A percentile compares a stretch with the other conserved stretches of the same genome.
phyloP scores from a whole-genome alignment of 2,113 vertebrate species.

The Macaca fascicularis region T2T-MFA8v1.1 NC_088380.1:108141001-108141500 shows the following conservation, averaged over 20 bases:
- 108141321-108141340: neutral
- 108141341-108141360: too few relatives aligned
- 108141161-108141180: neutral
- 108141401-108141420: too few relatives aligned
- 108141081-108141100: neutral
- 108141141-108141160: neutral
- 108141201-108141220: neutral
- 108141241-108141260: neutral
- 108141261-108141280: neutral
- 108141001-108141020: neutral
- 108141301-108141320: neutral
- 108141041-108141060: neutral
- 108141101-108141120: neutral
- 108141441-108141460: neutral
- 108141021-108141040: neutral
- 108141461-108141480: neutral
- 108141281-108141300: neutral
- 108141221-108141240: neutral
- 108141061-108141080: neutral
- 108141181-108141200: neutral
- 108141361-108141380: too few relatives aligned
- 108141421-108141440: neutral
- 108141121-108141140: neutral
- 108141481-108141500: neutral
- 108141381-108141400: too few relatives aligned